Evolutionary conservation across 2,797 vertebrate genomes (phyloP).

Genomic region (Spheniscus humboldti): DNA sequence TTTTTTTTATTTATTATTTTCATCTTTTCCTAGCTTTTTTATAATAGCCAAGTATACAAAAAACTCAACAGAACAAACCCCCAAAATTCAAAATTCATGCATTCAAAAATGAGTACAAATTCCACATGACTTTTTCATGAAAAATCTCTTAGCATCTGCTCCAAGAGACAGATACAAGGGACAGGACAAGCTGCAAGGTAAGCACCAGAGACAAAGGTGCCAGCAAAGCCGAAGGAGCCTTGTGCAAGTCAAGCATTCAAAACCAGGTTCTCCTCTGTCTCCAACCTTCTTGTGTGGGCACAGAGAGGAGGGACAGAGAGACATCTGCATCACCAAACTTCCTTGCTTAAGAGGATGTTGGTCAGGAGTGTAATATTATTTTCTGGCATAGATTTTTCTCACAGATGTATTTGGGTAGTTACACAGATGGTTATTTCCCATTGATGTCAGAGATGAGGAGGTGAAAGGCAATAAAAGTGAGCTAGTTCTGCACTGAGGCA

Average conservation of each 20-base stretch:
- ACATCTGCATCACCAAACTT: neutral
- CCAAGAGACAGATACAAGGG: neutral
- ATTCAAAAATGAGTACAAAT: neutral
- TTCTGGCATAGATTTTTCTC: neutral
- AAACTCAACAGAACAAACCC: neutral
- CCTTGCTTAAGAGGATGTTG: neutral
- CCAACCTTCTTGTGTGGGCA: neutral
- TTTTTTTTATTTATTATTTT: neutral
- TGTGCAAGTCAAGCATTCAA: neutral
- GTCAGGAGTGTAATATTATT: neutral
- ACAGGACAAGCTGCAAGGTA: neutral
- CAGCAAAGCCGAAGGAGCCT: neutral
- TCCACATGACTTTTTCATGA: neutral
- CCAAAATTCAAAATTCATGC: neutral
- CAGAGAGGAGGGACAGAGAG: neutral
- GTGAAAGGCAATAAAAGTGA: neutral
- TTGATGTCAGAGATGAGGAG: neutral
- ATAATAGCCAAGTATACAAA: neutral
- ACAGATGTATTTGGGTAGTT: neutral
- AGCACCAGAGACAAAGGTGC: neutral
- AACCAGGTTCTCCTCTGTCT: neutral
- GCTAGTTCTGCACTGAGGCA: neutral
- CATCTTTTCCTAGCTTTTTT: neutral
- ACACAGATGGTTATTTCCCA: constrained; percentile 8
- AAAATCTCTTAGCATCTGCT: neutral